Evolutionary conservation across 2,113 vertebrate genomes (phyloP).

Genomic region (Motacilla tschutschensis): DNA sequence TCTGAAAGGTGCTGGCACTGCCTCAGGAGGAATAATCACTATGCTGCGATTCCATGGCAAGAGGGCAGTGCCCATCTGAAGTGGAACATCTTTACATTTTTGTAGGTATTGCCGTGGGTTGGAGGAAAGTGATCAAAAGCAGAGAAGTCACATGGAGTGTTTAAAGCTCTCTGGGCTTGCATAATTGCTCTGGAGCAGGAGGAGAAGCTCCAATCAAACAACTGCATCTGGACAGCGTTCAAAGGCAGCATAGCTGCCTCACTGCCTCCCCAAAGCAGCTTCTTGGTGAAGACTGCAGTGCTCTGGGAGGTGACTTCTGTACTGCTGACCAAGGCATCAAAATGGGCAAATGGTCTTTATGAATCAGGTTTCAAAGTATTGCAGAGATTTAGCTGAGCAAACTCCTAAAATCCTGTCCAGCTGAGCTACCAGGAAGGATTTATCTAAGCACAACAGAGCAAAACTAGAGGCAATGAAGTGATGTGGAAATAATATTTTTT

Average conservation of each 20-base stretch:
- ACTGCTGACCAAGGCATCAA: not conserved
- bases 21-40: not conserved
- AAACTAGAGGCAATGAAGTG: conserved; percentile 3
- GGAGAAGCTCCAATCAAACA: not conserved
- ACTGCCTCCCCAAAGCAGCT: not conserved
- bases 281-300: not conserved
- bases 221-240: not conserved
- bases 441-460: not conserved
- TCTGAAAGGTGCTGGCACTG: not conserved
- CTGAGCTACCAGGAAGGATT: conserved; percentile 6
- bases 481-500: conserved; percentile 19
- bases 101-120: not conserved
- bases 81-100: not conserved
- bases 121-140: not conserved
- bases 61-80: not conserved
- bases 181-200: not conserved
- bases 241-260: not conserved
- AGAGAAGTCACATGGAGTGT: not conserved
- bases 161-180: conserved; percentile 4
- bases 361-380: not conserved
- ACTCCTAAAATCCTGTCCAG: not conserved
- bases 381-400: not conserved
- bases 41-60: not conserved
- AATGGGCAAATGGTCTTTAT: not conserved
- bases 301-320: not conserved